Evolutionary conservation across 2,113 vertebrate genomes (phyloP).

Genomic region (Danionella cerebrum): DNA sequence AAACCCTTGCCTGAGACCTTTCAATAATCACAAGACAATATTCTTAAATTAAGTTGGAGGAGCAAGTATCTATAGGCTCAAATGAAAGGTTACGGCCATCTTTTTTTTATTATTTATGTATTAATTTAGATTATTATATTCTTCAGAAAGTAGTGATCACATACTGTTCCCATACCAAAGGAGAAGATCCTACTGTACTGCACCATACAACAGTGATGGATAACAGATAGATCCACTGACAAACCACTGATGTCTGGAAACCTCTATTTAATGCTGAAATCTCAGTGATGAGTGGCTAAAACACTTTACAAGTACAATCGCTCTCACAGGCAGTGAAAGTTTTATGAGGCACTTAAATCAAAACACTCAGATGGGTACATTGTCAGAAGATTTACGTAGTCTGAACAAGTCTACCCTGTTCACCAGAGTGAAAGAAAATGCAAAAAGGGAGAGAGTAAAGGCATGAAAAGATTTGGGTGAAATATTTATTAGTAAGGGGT

Average conservation of each 20-base stretch:
- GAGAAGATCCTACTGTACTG: too few species aligned
- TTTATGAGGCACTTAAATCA: conserved; percentile 30
- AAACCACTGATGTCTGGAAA: conserved; percentile 4
- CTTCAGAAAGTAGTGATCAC: too few species aligned
- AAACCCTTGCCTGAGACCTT: too few species aligned
- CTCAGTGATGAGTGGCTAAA: background rate
- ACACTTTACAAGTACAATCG: background rate
- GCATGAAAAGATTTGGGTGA: background rate
- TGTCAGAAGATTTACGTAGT: conserved; percentile 22
- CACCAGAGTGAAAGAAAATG: background rate
- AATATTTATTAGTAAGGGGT: background rate
- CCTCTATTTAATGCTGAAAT: background rate
- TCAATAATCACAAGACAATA: too few species aligned
- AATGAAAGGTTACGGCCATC: too few species aligned
- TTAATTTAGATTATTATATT: too few species aligned
- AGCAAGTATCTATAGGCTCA: too few species aligned
- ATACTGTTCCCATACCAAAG: too few species aligned
- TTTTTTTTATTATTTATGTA: too few species aligned
- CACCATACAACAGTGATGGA: too few species aligned
- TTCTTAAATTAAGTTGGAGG: too few species aligned
- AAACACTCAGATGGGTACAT: conserved; percentile 18
- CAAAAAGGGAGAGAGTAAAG: background rate
- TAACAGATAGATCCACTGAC: background rate
- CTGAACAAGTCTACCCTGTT: background rate
- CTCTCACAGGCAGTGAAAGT: background rate